These are phyloP conservation scores for Zosterops japonicus DNA, from an alignment of 2,113 vertebrate genomes.

Conservation along the genomic window DNA sequence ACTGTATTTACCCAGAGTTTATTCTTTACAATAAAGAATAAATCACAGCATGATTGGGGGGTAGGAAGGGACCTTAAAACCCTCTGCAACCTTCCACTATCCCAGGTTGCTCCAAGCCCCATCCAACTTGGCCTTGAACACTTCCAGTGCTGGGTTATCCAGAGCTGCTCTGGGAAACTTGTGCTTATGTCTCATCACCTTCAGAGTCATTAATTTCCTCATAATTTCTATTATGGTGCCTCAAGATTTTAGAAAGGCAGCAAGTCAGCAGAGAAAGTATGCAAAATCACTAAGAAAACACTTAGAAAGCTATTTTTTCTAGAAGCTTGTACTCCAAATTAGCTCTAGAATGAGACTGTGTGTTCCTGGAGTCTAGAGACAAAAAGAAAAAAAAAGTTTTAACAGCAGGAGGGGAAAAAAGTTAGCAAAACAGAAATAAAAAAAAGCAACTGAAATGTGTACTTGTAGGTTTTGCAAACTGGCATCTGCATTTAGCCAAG, in stretches of 20 bases:
- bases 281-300: neutral
- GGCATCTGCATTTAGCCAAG: neutral
- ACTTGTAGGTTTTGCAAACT: neutral
- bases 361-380: neutral
- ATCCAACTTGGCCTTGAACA: neutral
- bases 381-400: neutral
- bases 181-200: neutral
- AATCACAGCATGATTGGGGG: neutral
- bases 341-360: neutral
- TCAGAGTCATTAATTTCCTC: neutral
- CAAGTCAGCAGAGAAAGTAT: neutral
- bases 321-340: neutral
- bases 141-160: neutral
- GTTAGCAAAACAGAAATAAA: neutral
- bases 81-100: neutral
- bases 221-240: neutral
- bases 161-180: neutral
- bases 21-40: neutral
- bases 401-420: accelerated
- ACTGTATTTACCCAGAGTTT: neutral
- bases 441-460: neutral
- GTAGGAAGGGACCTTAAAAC: neutral
- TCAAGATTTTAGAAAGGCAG: neutral
- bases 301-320: neutral
- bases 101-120: neutral